These are phyloP conservation scores for Idaea straminata DNA, from an alignment of 2,888 invertebrate species.

Conservation along the genomic window DNA sequence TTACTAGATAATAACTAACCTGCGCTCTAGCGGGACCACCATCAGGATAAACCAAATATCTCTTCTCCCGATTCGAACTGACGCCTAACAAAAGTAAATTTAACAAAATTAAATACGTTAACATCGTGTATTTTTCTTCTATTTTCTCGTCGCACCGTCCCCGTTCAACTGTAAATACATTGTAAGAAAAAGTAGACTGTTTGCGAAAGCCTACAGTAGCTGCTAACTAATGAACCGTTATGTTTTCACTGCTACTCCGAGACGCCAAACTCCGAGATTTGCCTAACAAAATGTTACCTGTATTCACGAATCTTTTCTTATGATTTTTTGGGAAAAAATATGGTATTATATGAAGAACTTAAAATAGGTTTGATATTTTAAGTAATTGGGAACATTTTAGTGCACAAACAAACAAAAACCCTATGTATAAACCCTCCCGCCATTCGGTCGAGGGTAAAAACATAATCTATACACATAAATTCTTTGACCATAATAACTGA, in stretches of 20 bases:
- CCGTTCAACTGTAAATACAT: slow-evolving; percentile 58
- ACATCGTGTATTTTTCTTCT: slow-evolving; percentile 42
- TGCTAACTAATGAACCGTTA: slow-evolving; percentile 76
- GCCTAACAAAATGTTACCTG: slow-evolving; percentile 39
- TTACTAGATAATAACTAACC: slow-evolving; percentile 53
- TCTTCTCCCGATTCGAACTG: slow-evolving; percentile 61
- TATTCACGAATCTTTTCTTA: not conserved
- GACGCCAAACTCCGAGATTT: slow-evolving; percentile 36
- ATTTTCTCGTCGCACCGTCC: slow-evolving; percentile 38
- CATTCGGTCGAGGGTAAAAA: too few species aligned
- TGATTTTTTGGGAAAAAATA: not conserved
- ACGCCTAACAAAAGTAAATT: slow-evolving; percentile 45
- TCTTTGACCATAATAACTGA: too few species aligned
- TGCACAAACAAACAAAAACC: not conserved
- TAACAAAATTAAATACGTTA: slow-evolving; percentile 57
- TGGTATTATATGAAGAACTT: not conserved
- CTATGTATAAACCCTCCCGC: too few species aligned
- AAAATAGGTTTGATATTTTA: not conserved
- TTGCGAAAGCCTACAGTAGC: slow-evolving; percentile 60
- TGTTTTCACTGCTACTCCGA: slow-evolving; percentile 62
- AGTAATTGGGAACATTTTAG: not conserved
- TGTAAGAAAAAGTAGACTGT: slow-evolving; percentile 65
- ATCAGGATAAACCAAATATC: slow-evolving; percentile 80
- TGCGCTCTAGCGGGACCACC: slow-evolving; percentile 81
- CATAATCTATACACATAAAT: too few species aligned